Conservation (phyloP, 2,113 vertebrate genomes). For the Camelus dromedarius region DNA sequence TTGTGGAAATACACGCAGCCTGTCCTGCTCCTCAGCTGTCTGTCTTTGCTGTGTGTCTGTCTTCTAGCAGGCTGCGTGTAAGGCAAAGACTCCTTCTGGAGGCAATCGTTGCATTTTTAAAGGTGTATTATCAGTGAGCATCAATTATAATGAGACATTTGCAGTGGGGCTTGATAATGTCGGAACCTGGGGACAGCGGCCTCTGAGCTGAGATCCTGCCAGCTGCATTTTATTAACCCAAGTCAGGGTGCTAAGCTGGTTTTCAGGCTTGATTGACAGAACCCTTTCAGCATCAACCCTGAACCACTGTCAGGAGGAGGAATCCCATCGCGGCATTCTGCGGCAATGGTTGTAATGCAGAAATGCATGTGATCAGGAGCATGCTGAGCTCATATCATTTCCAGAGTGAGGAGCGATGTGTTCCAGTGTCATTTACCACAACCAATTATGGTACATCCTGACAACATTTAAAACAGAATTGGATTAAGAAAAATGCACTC, state of each 20-base stretch:
- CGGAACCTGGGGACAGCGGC: conserved; percentile 66
- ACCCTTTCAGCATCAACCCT: conserved; percentile 77
- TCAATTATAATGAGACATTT: conserved; percentile 78
- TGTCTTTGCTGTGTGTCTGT: conserved; percentile 39
- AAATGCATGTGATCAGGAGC: conserved; percentile 67
- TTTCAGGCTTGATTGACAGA: conserved; percentile 87
- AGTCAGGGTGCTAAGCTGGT: conserved; percentile 84
- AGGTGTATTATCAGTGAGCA: conserved; percentile 27
- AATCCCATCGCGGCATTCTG: conserved; percentile 52
- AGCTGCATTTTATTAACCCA: conserved; percentile 77
- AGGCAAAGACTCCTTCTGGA: conserved; percentile 42
- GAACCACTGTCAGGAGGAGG: conserved; percentile 70
- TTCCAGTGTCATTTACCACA: conserved; percentile 80
- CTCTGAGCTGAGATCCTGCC: conserved; percentile 75
- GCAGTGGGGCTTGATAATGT: conserved; percentile 71
- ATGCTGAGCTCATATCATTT: conserved; percentile 66
- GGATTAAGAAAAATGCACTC: conserved; percentile 80
- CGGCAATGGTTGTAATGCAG: conserved; percentile 80
- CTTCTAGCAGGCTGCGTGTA: conserved; percentile 63
- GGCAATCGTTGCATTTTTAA: conserved; percentile 61
- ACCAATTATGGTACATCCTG: conserved; percentile 78
- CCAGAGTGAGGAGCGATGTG: conserved; percentile 80
- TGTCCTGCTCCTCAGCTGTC: conserved; percentile 39
- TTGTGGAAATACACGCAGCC: conserved; percentile 49
- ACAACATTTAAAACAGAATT: conserved; percentile 78